Base-by-base conservation (phyloP, 2,113 vertebrate genomes). In the Nerophis ophidion region DNA sequence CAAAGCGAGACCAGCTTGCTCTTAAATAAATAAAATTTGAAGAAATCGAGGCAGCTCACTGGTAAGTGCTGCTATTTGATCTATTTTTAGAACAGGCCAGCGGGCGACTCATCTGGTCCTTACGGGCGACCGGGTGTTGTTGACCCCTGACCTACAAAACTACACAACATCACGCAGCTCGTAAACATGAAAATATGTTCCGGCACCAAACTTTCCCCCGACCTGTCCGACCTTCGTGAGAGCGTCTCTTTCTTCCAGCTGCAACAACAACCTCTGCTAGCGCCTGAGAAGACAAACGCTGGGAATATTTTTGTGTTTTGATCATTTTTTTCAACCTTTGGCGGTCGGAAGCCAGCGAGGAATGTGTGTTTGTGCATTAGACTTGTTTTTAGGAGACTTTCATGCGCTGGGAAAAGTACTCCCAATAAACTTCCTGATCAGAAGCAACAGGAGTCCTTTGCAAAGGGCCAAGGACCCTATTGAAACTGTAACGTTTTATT, bases 211-310 rank as follows among this genome's bases (percentile, higher is more conserved):
- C 72, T 76, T 71, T 59, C 60, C 58, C 33, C 60, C 1, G 53
- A 46, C 68, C 70, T 72, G 49, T 48, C 63, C 74, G 72, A 73
- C 77, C 65, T 65, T 60, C 38, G 7, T 61, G 68, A 81, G 68
- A 58, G 70, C 4, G 44, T 35, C 44, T 70, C 55, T 3, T 40
- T 44, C 63, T 6, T 52, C 81, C 84, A 84, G 82, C 82, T 86
- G 82, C 58, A 81, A 77, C 68, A 84, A 86, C 80, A 80, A 53
- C 15, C 59, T 71, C 68, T 15, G 42, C 44, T 7, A 53, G 49
- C 19, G 48, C 35, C 36, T 16, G 56, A 7, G 40, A 66, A 68
- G 11, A 65, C 26, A 61, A 51, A 8, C 1, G 51, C 54, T 53
- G 46, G 60, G 70, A 74, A 68, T 45, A 35, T 35, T 49, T 70